These are phyloP conservation scores for Muscicapa adusta DNA, from an alignment of 2,113 vertebrate genomes.

Conservation along the genomic window DNA sequence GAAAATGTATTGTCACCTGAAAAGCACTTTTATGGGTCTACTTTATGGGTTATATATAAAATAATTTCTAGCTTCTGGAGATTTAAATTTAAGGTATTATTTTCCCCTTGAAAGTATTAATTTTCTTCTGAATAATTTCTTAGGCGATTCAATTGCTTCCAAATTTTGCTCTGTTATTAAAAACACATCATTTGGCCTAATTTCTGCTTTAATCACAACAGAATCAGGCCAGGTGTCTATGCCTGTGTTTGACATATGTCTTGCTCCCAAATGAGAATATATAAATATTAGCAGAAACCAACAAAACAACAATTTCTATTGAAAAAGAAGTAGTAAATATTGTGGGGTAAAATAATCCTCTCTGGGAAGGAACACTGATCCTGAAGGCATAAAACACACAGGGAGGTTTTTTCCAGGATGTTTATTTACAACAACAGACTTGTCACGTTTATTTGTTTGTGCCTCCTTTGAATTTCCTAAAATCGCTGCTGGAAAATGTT, in stretches of 20 bases:
- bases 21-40: neutral
- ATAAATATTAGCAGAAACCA: neutral
- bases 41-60: neutral
- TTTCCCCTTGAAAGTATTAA: slow-evolving; percentile 10
- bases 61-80: neutral
- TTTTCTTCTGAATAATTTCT: neutral
- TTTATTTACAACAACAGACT: neutral
- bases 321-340: neutral
- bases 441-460: neutral
- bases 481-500: neutral
- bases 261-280: neutral
- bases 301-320: neutral
- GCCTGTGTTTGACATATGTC: neutral
- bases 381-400: neutral
- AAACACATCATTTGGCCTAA: neutral
- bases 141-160: neutral
- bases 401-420: neutral
- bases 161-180: neutral
- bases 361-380: neutral
- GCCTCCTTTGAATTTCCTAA: neutral
- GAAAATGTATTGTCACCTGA: neutral
- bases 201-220: slow-evolving; percentile 6
- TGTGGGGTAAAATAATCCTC: neutral
- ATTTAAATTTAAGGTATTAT: neutral
- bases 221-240: neutral